Percentiles rank a stretch among this genome's conserved stretches.
phyloP scores from a whole-genome alignment of 2,113 vertebrate species.

The Siniperca chuatsi region DNA sequence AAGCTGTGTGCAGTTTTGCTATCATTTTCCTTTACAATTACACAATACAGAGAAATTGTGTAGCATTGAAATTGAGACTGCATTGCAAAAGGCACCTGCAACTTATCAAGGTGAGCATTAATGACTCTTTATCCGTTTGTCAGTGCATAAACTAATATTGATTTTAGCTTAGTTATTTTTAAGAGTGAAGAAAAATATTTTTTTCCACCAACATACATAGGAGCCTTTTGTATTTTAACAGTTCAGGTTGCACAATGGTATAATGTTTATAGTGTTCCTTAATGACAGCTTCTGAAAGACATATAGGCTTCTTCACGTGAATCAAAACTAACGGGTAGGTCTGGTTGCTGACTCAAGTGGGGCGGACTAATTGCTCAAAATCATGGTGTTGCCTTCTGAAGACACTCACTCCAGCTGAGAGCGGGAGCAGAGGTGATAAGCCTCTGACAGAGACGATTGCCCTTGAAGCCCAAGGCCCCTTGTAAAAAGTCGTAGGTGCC shows the following conservation, averaged over 20 bases:
- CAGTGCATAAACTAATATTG: neutral
- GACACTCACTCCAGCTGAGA: conserved; percentile 42
- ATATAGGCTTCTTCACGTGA: conserved; percentile 8
- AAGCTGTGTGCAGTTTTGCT: neutral
- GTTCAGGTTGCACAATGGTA: neutral
- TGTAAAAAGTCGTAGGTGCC: conserved; percentile 61
- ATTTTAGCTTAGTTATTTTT: neutral
- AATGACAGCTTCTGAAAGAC: conserved; percentile 13
- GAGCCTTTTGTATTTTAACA: neutral
- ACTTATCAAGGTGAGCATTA: neutral
- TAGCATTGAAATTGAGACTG: neutral
- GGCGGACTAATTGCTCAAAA: conserved; percentile 53
- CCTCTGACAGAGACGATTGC: conserved; percentile 28
- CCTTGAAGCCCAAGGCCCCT: conserved; percentile 45
- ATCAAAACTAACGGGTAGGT: conserved; percentile 28
- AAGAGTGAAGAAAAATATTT: neutral
- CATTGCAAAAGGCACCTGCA: neutral
- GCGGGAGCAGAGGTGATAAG: conserved; percentile 56
- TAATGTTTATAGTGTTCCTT: neutral
- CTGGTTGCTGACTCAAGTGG: conserved; percentile 9
- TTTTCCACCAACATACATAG: neutral
- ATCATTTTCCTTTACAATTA: neutral
- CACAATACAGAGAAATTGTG: neutral
- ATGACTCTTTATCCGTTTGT: neutral
- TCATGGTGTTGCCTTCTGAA: conserved; percentile 42